Evolutionary conservation across 2,797 vertebrate species (phyloP).

Genomic region (Anguilla pacifica): DNA sequence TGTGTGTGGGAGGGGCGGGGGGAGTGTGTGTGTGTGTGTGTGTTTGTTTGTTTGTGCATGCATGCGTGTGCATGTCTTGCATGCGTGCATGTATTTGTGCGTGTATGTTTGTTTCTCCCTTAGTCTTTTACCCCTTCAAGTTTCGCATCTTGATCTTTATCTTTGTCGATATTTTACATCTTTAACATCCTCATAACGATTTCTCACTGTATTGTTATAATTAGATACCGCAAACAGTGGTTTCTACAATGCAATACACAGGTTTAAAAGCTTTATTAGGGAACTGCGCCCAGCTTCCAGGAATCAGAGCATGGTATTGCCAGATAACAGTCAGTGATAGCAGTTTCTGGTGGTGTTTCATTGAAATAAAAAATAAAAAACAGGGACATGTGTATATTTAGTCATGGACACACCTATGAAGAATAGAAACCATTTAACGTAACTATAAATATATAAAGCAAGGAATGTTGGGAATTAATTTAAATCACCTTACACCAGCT

Average conservation of each 20-base stretch:
- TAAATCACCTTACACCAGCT: not conserved
- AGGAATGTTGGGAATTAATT: not conserved
- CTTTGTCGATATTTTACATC: not conserved
- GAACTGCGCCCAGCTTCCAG: not conserved
- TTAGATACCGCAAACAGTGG: not conserved
- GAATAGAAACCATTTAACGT: not conserved
- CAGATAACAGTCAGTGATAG: not conserved
- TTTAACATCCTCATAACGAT: not conserved
- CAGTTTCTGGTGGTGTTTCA: not conserved
- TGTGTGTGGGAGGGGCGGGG: too few relatives aligned
- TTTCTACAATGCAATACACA: not conserved
- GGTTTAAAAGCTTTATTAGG: not conserved
- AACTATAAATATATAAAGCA: not conserved
- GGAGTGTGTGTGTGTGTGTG: too few relatives aligned
- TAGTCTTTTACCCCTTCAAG: not conserved
- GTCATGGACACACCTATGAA: not conserved
- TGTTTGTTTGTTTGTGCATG: not conserved
- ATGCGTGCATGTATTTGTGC: not conserved
- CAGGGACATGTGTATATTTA: not conserved
- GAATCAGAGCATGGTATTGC: not conserved
- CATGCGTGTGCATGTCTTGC: too few relatives aligned
- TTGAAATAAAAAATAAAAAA: not conserved
- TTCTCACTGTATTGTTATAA: not conserved
- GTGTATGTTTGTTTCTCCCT: not conserved
- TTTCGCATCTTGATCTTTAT: not conserved